These are phyloP conservation scores for Trochalopteron elliotii DNA, from an alignment of 2,113 vertebrate genomes.

Conservation along the genomic window DNA sequence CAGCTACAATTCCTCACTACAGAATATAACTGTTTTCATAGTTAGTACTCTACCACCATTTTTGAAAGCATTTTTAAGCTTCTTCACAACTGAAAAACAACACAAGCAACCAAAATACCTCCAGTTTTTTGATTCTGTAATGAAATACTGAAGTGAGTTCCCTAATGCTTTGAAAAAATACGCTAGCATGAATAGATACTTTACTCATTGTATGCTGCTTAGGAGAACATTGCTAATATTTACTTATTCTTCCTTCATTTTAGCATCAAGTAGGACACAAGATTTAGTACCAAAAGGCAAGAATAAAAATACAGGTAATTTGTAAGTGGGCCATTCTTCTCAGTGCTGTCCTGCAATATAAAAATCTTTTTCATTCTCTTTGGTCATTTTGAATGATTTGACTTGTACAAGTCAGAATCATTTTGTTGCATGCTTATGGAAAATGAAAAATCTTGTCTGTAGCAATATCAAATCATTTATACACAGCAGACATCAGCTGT, in stretches of 20 bases:
- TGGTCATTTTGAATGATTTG: slow-evolving; percentile 4
- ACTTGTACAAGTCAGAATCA: background rate
- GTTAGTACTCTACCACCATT: background rate
- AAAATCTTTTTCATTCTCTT: background rate
- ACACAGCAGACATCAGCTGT: slow-evolving; percentile 76
- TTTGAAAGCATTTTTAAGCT: background rate
- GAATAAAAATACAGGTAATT: background rate
- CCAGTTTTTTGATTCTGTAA: background rate
- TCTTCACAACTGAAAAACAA: background rate
- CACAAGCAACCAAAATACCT: background rate
- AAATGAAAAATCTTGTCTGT: slow-evolving; percentile 48
- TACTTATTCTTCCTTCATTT: background rate
- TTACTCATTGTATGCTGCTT: background rate
- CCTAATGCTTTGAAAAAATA: background rate
- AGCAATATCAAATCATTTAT: slow-evolving; percentile 61
- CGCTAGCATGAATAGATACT: background rate
- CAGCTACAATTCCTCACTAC: background rate
- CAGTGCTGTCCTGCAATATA: background rate
- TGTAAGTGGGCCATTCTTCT: background rate
- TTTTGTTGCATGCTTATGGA: slow-evolving; percentile 7
- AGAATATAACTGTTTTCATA: background rate
- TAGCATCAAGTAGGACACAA: background rate
- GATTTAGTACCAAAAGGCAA: background rate
- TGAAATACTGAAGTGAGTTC: background rate
- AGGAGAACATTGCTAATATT: background rate